Evolutionary conservation across 2,888 invertebrate species (phyloP), one percentile per base, ranked within the genome.

Genomic region (Chymomyza amoena): DNA sequence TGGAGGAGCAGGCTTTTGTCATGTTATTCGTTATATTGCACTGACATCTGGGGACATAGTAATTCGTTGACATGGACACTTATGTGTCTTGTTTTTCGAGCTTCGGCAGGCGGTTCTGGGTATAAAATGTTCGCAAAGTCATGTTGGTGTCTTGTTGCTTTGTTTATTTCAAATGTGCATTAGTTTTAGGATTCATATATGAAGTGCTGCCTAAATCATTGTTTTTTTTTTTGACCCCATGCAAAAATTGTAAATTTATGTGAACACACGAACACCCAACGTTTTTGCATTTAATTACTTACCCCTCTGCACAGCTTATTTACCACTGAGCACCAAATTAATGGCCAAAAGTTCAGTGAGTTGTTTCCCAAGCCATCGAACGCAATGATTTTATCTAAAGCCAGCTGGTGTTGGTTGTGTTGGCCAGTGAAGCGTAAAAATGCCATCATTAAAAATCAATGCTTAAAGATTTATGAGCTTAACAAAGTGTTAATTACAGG

Each of bases 371-470:
- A 54, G 15, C 20, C 54, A 10, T 6, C 54, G 16, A 16, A 54
- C 15, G 9, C 18, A 20, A 20, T 20, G 54, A 54, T 20, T 20
- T 54, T 16, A 54, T 20, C 54, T 20, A 54, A 54, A 54, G 18
- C 54, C 16, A 54, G 54, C 18, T 20, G 20, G 18, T 56, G 65
- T 70, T 63, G 79, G 64, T 65, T 69, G 68, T 69, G 54, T 18
- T 70, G 81, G 62, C 79, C 79, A 74, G 62, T 70, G 77, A 81
- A 74, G 79, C 79, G 79, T 79, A 79, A 79, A 79, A 79, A 79
- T 79, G 77, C 79, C 79, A 76, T 76, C 84, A 81, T 80, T 80
- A 84, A 86, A 86, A 81, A 86, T 86, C 87, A 84, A 81, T 84
- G 77, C 73, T 86, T 84, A 80, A 84, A 80, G 85, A 84, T 84